A percentile compares a stretch with the other conserved stretches of the same genome.
These are phyloP conservation scores for Zygaena filipendulae DNA, from an alignment of 2,888 invertebrate species.

Conservation along the genomic window DNA sequence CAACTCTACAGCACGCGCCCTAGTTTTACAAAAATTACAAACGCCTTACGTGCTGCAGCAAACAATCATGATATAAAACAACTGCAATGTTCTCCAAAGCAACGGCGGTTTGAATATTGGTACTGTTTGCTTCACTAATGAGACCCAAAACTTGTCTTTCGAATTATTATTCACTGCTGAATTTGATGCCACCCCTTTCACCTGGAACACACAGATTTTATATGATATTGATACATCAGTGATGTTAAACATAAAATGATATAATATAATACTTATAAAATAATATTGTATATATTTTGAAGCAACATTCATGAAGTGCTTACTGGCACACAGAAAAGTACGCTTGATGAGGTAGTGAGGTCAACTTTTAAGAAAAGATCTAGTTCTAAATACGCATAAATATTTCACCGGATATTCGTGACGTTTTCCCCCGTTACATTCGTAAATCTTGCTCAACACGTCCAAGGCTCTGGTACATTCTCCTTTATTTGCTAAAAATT, in stretches of 20 bases:
- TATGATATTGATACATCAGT: too few relatives aligned
- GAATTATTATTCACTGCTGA: slow-evolving; percentile 8
- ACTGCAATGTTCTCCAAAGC: slow-evolving; percentile 55
- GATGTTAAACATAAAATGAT: too few relatives aligned
- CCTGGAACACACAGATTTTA: too few relatives aligned
- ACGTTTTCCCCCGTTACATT: slow-evolving; percentile 27
- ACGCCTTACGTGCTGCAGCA: slow-evolving; percentile 71
- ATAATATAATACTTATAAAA: too few relatives aligned
- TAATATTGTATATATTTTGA: too few relatives aligned
- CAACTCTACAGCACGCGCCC: too few relatives aligned
- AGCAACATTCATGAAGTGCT: too few relatives aligned
- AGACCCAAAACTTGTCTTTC: slow-evolving; percentile 35
- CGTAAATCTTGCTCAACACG: slow-evolving; percentile 29
- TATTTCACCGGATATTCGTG: slow-evolving; percentile 30
- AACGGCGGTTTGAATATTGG: slow-evolving; percentile 63
- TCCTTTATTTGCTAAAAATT: slow-evolving; percentile 73
- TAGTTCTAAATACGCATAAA: not conserved
- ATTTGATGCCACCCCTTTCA: slow-evolving; percentile 21
- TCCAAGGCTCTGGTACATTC: slow-evolving; percentile 62
- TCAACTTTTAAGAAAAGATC: too few relatives aligned
- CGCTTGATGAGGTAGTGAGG: too few relatives aligned
- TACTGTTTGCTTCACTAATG: slow-evolving; percentile 52
- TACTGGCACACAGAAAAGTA: too few relatives aligned
- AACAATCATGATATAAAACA: slow-evolving; percentile 62
- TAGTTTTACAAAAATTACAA: not conserved